Evolutionary conservation across 2,797 vertebrate species (phyloP), one percentile per base, ranked within the genome.

Genomic region (Spea hammondii): DNA sequence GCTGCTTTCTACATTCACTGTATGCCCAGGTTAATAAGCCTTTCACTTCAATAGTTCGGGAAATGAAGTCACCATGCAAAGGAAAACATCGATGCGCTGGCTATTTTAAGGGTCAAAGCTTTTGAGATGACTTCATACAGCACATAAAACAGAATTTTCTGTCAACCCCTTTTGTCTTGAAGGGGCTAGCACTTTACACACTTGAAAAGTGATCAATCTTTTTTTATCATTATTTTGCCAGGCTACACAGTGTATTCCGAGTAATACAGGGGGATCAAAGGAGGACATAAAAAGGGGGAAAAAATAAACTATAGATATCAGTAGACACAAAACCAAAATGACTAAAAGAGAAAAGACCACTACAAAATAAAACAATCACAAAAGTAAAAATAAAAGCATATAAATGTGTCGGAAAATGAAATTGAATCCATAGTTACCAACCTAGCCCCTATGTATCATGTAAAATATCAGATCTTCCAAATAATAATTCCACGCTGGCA

Each of bases 1-100:
- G 32, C 32, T 32, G 32, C 32, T 32, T 32, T 32, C 32, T 32
- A 32, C 32, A 32, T 32, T 59, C 14, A 11, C 50, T 72, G 74
- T 44, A 72, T 12, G 77, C 76, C 85, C 86, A 83, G 87, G 82
- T 80, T 87, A 88, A 88, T 70, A 79, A 79, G 73, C 78, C 84
- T 86, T 84, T 85, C 82, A 85, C 82, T 86, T 87, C 83, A 84
- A 79, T 85, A 80, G 69, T 84, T 89, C 84, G 82, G 84, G 84
- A 84, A 90, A 88, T 83, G 87, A 86, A 85, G 70, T 55, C 83
- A 82, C 79, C 84, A 77, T 60, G 72, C 74, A 86, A 80, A 87
- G 83, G 78, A 84, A 85, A 83, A 72, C 78, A 82, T 86, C 83
- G 81, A 78, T 85, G 82, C 53, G 0, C 80, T 83, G 74, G 76